Percentiles rank a stretch among this genome's conserved stretches.
These are phyloP conservation scores for Drosophila nigricruria DNA, from an alignment of 2,888 invertebrate species.

Conservation along the genomic window DNA sequence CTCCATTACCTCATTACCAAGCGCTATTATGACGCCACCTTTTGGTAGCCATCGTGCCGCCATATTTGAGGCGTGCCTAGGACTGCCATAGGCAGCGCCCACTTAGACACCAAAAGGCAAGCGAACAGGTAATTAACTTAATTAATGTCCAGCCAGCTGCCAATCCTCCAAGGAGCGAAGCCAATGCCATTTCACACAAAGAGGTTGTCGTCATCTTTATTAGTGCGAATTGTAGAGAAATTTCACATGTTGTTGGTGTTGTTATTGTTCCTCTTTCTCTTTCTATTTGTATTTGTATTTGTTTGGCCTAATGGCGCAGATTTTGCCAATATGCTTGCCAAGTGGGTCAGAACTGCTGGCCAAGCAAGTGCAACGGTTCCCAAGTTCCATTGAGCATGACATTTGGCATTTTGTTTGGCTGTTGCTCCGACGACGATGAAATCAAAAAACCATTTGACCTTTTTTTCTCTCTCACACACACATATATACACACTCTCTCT, in stretches of 20 bases:
- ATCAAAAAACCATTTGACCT: conserved; percentile 65
- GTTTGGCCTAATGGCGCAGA: conserved; percentile 33
- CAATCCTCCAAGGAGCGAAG: conserved; percentile 33
- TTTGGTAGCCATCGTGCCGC: conserved; percentile 7
- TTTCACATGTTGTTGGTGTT: neutral
- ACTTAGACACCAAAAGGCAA: conserved; percentile 6
- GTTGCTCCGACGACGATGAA: conserved; percentile 55
- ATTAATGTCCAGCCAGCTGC: conserved; percentile 39
- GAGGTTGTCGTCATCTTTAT: conserved; percentile 54
- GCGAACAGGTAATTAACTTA: conserved; percentile 50
- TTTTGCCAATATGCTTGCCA: conserved; percentile 43
- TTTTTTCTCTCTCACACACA: conserved; percentile 26
- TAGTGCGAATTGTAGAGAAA: conserved; percentile 26
- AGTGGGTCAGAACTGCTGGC: conserved; percentile 57
- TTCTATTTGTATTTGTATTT: conserved; percentile 1
- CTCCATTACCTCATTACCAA: conserved; percentile 56
- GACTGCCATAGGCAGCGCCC: conserved; percentile 21
- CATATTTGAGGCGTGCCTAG: conserved; percentile 44
- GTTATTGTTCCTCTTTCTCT: too few relatives aligned
- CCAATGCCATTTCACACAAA: conserved; percentile 15
- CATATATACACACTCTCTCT: neutral
- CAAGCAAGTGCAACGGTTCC: conserved; percentile 57
- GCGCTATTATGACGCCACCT: conserved; percentile 52
- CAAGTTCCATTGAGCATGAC: conserved; percentile 58
- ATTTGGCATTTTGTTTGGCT: conserved; percentile 65